A percentile compares a stretch with the other conserved stretches of the same genome.
These are phyloP conservation scores for Dryococelus australis DNA, from an alignment of 2,888 invertebrate species.

Conservation along the genomic window DNA sequence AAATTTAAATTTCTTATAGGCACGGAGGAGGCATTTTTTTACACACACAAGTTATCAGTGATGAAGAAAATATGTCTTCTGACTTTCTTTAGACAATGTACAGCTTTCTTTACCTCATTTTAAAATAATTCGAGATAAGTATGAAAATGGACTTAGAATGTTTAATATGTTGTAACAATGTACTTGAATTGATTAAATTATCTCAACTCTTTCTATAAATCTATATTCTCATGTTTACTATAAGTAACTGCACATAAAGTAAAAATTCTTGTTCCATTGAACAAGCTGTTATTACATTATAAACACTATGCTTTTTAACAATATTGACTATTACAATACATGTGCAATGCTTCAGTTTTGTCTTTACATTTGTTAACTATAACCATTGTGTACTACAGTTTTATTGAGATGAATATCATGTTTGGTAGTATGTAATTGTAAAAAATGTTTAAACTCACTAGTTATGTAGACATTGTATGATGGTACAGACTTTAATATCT, in stretches of 20 bases:
- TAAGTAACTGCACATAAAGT: conserved; percentile 2
- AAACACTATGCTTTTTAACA: neutral
- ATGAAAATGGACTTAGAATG: conserved; percentile 3
- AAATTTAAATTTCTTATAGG: conserved; percentile 29
- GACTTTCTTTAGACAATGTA: neutral
- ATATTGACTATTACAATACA: conserved; percentile 11
- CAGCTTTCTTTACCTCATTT: neutral
- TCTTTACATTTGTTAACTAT: conserved; percentile 4
- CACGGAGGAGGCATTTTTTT: conserved; percentile 38
- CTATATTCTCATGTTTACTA: neutral
- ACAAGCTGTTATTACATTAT: neutral
- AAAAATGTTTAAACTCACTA: neutral
- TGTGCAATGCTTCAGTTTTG: neutral
- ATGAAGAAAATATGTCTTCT: neutral
- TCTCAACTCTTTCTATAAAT: neutral
- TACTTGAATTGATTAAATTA: neutral
- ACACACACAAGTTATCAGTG: conserved; percentile 8
- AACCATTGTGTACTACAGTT: neutral
- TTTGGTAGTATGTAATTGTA: neutral
- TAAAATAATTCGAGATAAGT: conserved; percentile 1
- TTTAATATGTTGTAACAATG: neutral
- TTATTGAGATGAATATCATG: neutral
- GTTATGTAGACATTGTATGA: too few species aligned
- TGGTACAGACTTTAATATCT: too few species aligned
- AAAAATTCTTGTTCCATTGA: neutral